A percentile compares a stretch with the other conserved stretches of the same genome.
Evolutionary conservation across 2,888 invertebrate genomes (phyloP).

Genomic region (Nymphalis polychloros): DNA sequence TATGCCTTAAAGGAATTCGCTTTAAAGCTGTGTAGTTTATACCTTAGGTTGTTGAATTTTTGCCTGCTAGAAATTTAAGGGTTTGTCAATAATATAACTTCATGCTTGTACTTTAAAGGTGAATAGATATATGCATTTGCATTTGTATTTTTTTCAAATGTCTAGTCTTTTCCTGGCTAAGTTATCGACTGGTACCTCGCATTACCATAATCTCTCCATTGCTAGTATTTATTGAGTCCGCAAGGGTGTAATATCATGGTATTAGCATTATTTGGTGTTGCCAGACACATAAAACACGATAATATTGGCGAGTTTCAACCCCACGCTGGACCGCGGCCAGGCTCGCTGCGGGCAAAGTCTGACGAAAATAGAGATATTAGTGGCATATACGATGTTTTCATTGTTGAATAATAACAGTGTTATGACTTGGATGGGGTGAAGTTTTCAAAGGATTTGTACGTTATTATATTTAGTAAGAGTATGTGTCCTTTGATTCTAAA

Average conservation of each 20-base stretch:
- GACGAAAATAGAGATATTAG: slow-evolving; percentile 11
- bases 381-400: slow-evolving; percentile 6
- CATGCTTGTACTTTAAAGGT: too few species aligned
- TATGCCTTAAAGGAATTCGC: slow-evolving; percentile 2
- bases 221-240: slow-evolving; percentile 39
- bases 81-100: neutral
- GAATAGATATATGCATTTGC: too few species aligned
- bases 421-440: slow-evolving; percentile 5
- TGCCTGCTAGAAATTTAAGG: neutral
- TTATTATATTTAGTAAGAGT: too few species aligned
- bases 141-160: neutral
- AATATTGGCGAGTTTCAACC: slow-evolving; percentile 41
- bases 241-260: slow-evolving; percentile 43
- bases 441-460: slow-evolving; percentile 1
- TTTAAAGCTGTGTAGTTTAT: neutral
- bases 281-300: slow-evolving; percentile 55
- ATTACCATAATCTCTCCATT: slow-evolving; percentile 39
- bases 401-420: slow-evolving; percentile 6
- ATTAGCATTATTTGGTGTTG: slow-evolving; percentile 51
- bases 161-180: neutral
- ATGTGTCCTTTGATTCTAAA: too few species aligned
- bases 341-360: slow-evolving; percentile 35
- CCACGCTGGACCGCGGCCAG: slow-evolving; percentile 52
- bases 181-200: slow-evolving; percentile 18
- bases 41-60: neutral